Evolutionary conservation across 92 coral and sea anemone genomes (phyloP).

Genomic region (Porites lobata): DNA sequence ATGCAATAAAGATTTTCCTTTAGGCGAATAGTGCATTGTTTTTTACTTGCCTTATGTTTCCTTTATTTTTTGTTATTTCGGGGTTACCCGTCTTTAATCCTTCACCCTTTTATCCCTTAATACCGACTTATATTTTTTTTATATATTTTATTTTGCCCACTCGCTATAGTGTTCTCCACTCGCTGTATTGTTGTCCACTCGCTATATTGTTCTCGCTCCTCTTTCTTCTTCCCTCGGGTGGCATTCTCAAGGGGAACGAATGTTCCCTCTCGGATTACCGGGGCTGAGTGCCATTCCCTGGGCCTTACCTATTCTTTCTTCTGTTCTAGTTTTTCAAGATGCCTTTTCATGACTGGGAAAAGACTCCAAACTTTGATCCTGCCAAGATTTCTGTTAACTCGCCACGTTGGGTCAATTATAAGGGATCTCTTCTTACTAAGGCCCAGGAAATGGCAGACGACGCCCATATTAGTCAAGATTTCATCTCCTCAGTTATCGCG

Average conservation of each 20-base stretch:
- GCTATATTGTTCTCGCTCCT: slow-evolving; percentile 3
- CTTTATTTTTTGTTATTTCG: background rate
- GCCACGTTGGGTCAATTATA: slow-evolving; percentile 36
- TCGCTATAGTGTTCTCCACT: no score
- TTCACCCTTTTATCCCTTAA: background rate
- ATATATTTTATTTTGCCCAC: background rate
- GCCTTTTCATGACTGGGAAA: slow-evolving; percentile 40
- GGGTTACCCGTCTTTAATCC: background rate
- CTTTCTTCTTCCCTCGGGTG: slow-evolving; percentile 28
- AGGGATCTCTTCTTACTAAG: slow-evolving; percentile 12
- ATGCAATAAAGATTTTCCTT: slow-evolving; percentile 23
- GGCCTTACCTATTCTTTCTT: slow-evolving; percentile 7
- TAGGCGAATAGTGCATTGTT: slow-evolving; percentile 16
- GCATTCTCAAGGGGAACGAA: slow-evolving; percentile 46
- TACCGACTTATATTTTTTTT: background rate
- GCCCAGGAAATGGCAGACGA: slow-evolving; percentile 47
- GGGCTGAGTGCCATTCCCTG: slow-evolving; percentile 38
- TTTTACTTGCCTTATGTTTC: slow-evolving; percentile 16
- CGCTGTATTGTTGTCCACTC: no score
- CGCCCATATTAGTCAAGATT: slow-evolving; percentile 19
- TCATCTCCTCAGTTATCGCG: slow-evolving; percentile 12
- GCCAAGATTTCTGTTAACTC: slow-evolving; percentile 16
- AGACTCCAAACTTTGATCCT: slow-evolving; percentile 43
- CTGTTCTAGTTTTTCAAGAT: slow-evolving; percentile 19
- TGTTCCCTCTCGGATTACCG: slow-evolving; percentile 25